A percentile compares a stretch with the other conserved stretches of the same genome.
phyloP scores from a whole-genome alignment of 1,140 invertebrate species.

The Bombus waltoni region DNA sequence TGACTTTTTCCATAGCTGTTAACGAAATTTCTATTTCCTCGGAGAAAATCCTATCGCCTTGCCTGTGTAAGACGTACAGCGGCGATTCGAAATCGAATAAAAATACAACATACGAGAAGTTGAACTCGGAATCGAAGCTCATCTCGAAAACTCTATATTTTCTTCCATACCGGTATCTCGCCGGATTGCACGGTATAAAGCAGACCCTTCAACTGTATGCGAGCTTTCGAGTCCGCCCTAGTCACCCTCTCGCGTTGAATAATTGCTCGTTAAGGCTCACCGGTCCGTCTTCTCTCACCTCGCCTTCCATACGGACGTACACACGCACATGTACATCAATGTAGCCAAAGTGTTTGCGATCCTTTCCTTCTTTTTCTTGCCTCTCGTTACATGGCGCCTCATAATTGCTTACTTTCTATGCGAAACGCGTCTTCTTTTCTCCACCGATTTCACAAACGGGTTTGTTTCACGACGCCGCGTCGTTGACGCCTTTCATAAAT shows the following conservation, averaged over 20 bases:
- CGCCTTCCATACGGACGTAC: background rate
- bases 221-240: slow-evolving; percentile 36
- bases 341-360: background rate
- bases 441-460: background rate
- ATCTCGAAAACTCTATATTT: slow-evolving; percentile 14
- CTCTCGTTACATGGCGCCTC: slow-evolving; percentile 8
- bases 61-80: background rate
- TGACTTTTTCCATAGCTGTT: background rate
- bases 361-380: slow-evolving; percentile 7
- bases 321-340: background rate
- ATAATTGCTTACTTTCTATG: slow-evolving; percentile 25
- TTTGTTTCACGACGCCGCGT: background rate
- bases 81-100: slow-evolving; percentile 21
- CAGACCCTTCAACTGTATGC: slow-evolving; percentile 34
- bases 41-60: slow-evolving; percentile 6
- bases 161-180: background rate
- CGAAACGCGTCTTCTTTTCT: background rate
- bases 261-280: slow-evolving; percentile 64
- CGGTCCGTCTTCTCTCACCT: slow-evolving; percentile 35
- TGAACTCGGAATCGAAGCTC: slow-evolving; percentile 11
- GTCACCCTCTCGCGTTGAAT: slow-evolving; percentile 55
- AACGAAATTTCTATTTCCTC: slow-evolving; percentile 36
- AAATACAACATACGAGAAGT: slow-evolving; percentile 6
- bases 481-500: background rate
- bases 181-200: background rate